Evolutionary conservation across 2,113 vertebrate genomes (phyloP).

Genomic region (Trogon surrucura): DNA sequence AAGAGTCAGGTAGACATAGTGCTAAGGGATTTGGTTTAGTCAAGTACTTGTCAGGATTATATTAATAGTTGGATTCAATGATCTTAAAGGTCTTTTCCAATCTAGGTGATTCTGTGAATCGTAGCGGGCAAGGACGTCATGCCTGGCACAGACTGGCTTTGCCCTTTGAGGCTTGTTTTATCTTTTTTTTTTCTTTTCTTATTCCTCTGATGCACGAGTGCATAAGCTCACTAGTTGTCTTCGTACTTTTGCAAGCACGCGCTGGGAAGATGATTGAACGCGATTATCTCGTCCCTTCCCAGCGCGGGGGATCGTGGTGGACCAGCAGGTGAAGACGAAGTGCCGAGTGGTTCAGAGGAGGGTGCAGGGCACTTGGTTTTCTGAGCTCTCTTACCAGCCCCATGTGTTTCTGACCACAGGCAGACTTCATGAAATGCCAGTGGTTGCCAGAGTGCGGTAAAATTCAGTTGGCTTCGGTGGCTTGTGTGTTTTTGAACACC

Average conservation of each 20-base stretch:
- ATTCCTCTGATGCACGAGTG: background rate
- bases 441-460: background rate
- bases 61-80: too few relatives aligned
- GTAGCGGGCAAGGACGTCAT: background rate
- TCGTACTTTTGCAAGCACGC: background rate
- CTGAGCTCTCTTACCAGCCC: background rate
- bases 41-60: too few relatives aligned
- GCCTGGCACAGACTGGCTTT: background rate
- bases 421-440: background rate
- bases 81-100: too few relatives aligned
- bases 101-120: too few relatives aligned
- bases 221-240: background rate
- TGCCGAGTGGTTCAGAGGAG: background rate
- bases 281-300: background rate
- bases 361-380: too few relatives aligned
- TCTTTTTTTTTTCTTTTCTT: background rate
- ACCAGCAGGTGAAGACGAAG: background rate
- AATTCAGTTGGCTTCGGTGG: background rate
- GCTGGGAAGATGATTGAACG: background rate
- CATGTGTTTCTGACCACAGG: background rate
- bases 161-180: background rate
- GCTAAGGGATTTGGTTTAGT: too few relatives aligned
- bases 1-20: too few relatives aligned
- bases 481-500: background rate
- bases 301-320: fast-evolving